phyloP scores from a whole-genome alignment of 2,888 invertebrate species.

The Eupeodes latifasciatus region DNA sequence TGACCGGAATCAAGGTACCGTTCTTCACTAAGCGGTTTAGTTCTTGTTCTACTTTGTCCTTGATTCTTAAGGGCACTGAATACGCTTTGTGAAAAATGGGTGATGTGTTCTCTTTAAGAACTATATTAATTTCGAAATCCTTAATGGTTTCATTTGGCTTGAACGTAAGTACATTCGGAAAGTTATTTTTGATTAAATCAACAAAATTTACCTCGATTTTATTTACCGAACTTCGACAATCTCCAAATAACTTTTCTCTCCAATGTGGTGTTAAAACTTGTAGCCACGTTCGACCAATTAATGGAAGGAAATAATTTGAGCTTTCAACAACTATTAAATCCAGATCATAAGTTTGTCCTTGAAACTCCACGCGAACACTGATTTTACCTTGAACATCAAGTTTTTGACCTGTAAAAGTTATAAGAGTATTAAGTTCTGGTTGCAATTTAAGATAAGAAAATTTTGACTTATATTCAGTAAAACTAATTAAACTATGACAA shows the following conservation, averaged over 20 bases:
- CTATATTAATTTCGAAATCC: conserved; percentile 12
- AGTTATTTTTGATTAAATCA: not conserved
- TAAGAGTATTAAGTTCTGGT: conserved; percentile 14
- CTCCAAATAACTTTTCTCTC: no score
- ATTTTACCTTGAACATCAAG: no score
- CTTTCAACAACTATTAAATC: no score
- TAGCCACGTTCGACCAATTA: no score
- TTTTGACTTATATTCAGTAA: conserved; percentile 31
- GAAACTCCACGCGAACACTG: no score
- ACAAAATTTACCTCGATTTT: conserved; percentile 17
- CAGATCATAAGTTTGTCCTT: no score
- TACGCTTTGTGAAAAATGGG: conserved; percentile 31
- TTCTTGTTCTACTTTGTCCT: conserved; percentile 23
- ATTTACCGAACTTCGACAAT: not conserved
- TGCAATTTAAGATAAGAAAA: conserved; percentile 26
- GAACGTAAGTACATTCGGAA: not conserved
- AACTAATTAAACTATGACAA: conserved; percentile 22
- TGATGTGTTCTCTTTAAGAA: conserved; percentile 6
- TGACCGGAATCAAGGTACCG: conserved; percentile 29
- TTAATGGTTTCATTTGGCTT: conserved; percentile 15
- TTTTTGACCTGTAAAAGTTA: conserved; percentile 32
- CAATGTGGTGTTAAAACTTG: no score
- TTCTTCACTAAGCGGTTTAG: conserved; percentile 27
- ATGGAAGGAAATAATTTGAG: no score
- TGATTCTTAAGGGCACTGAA: conserved; percentile 41